These are phyloP conservation scores for Stercorarius parasiticus DNA, from an alignment of 2,113 vertebrate species.

Conservation along the genomic window DNA sequence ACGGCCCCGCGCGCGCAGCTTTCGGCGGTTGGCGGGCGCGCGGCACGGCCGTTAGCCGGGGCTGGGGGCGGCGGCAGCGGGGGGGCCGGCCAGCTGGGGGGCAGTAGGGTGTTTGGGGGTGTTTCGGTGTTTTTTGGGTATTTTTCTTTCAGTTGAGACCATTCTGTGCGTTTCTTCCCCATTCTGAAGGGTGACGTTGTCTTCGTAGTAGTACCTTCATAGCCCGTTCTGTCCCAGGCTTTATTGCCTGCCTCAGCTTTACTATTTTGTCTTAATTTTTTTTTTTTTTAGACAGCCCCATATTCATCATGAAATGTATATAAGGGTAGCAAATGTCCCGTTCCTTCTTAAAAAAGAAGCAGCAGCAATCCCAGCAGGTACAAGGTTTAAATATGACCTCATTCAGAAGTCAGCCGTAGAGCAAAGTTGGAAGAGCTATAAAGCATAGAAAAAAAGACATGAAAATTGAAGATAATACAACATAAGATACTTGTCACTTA, in stretches of 20 bases:
- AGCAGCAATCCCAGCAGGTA: background rate
- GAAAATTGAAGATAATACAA: background rate
- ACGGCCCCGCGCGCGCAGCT: background rate
- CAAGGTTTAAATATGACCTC: background rate
- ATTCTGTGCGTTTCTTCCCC: accelerated
- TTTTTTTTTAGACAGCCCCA: background rate
- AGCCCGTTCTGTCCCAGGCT: background rate
- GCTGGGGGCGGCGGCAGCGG: background rate
- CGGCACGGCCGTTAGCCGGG: background rate
- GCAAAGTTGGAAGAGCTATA: background rate
- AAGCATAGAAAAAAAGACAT: background rate
- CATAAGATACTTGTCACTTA: background rate
- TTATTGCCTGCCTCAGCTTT: background rate
- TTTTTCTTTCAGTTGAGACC: no score
- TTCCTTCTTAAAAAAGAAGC: background rate
- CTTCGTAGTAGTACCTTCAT: accelerated
- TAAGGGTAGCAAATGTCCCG: accelerated
- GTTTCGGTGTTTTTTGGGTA: background rate
- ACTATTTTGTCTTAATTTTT: background rate
- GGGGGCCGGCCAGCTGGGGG: background rate
- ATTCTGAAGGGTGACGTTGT: background rate
- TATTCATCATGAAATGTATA: background rate
- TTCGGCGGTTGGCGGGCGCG: background rate
- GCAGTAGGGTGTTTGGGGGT: background rate
- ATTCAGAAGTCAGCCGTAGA: background rate